Percentiles rank a stretch among this genome's conserved stretches.
Evolutionary conservation across 1,140 invertebrate species (phyloP).

Genomic region (Heliconius congener): DNA sequence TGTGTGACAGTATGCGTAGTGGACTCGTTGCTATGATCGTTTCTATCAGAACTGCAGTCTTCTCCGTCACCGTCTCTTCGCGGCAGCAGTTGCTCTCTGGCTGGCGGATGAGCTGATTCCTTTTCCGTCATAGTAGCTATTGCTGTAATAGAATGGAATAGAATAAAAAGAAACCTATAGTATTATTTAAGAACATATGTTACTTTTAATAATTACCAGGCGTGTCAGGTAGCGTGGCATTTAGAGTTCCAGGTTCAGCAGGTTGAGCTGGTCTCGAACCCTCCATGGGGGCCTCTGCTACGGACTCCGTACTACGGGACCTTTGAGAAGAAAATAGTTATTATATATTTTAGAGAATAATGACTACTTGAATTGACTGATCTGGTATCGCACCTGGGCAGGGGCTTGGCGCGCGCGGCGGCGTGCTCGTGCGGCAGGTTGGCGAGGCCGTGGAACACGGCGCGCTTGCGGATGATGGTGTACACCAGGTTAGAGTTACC

Average conservation of each 20-base stretch:
- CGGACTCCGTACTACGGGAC: conserved; percentile 70
- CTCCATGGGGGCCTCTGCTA: conserved; percentile 88
- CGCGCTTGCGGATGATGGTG: conserved; percentile 98
- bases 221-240: conserved; percentile 93
- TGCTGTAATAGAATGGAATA: conserved; percentile 70
- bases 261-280: conserved; percentile 92
- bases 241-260: conserved; percentile 94
- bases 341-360: too few relatives aligned
- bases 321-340: conserved; percentile 30
- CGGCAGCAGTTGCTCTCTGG: conserved; percentile 53
- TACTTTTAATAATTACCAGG: conserved; percentile 82
- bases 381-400: too few relatives aligned
- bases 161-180: background rate
- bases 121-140: conserved; percentile 97
- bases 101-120: conserved; percentile 90
- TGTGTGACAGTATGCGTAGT: conserved; percentile 7
- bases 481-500: conserved; percentile 99
- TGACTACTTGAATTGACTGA: too few relatives aligned
- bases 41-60: conserved; percentile 34
- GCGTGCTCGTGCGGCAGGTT: conserved; percentile 96
- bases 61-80: conserved; percentile 55
- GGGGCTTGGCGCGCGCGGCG: conserved; percentile 83
- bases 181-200: too few relatives aligned
- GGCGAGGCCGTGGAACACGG: conserved; percentile 97
- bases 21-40: background rate